Evolutionary conservation across 2,113 vertebrate genomes (phyloP), one percentile per base, ranked within the genome.

Genomic region (Cavia aperea): DNA sequence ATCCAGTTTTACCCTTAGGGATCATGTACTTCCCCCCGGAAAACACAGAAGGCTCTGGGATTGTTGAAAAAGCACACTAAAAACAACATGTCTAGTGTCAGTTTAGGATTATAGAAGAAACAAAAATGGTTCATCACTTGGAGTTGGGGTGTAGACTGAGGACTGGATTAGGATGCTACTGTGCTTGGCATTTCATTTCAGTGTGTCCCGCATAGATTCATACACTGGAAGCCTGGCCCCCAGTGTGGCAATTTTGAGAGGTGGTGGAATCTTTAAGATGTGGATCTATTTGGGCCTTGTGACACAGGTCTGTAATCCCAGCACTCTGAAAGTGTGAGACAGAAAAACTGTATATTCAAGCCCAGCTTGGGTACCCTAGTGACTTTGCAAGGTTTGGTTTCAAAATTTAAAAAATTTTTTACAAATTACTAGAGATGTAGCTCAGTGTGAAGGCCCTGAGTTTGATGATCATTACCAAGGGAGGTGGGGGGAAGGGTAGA

Each of bases 61-160:
- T 46, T 60, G 86, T 15, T 46, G 24, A 13, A 18, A 39, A 87
- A 43, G 49, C 81, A 49, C 78, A 23, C 7, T 9, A 63, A 94
- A 58, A 79, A 31, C 81, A 39, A 5, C 26, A 10, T 3, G 54
- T 73, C 60, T 26, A 73, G 51, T 1, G 7, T 26, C 29, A 49
- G 63, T 51, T 46, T n/a, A 26, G 1, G 16, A 43, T 56, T 26
- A n/a, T 33, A 23, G 26, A 6, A 54, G 62, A 10, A 54, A 23
- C 39, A 31, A 2, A 36, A 14, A 33, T 26, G 36, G 7, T 0
- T 58, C 15, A 3, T 31, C 63, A 15, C 6, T 6, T 5, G 29
- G 51, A 83, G 36, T 58, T 26, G 68, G 19, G 31, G 24, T 18
- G 10, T 12, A 62, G 83, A 36, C 39, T 46, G 26, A 43, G 77